phyloP scores from a whole-genome alignment of 2,888 invertebrate genomes.

The Ligdia adustata region DNA sequence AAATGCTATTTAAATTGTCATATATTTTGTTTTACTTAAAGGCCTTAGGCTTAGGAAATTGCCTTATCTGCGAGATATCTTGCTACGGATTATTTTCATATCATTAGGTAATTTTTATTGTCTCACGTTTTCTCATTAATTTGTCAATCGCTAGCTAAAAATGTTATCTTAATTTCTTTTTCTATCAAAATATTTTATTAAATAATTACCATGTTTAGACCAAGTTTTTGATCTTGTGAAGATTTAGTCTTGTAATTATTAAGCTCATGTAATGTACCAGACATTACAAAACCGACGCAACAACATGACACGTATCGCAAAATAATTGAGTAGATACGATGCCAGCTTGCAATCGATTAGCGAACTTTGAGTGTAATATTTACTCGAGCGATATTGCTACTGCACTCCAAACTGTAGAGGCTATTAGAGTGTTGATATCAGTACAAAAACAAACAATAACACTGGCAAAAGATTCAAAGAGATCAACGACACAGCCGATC shows the following conservation, averaged over 20 bases:
- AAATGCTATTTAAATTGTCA: background rate
- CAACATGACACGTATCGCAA: background rate
- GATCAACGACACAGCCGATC: constrained; percentile 77
- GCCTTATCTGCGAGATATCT: no score
- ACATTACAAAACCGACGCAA: constrained; percentile 3
- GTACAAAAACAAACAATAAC: constrained; percentile 60
- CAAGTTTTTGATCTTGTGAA: background rate
- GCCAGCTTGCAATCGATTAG: constrained; percentile 11
- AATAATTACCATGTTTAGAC: background rate
- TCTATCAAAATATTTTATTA: no score
- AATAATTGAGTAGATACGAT: background rate
- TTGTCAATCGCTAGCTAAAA: no score
- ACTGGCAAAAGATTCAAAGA: constrained; percentile 55
- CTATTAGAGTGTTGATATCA: constrained; percentile 34
- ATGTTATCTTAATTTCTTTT: no score
- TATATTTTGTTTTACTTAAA: no score
- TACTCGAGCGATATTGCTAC: constrained; percentile 16
- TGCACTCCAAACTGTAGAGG: background rate
- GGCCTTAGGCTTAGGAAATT: no score
- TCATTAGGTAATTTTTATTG: no score
- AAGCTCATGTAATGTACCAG: background rate
- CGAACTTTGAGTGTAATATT: constrained; percentile 20
- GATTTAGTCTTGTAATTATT: no score
- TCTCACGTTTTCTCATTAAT: no score
- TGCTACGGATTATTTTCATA: no score